Base-by-base conservation (phyloP, 1,140 invertebrate species). In the Euglossa dilemma region DNA sequence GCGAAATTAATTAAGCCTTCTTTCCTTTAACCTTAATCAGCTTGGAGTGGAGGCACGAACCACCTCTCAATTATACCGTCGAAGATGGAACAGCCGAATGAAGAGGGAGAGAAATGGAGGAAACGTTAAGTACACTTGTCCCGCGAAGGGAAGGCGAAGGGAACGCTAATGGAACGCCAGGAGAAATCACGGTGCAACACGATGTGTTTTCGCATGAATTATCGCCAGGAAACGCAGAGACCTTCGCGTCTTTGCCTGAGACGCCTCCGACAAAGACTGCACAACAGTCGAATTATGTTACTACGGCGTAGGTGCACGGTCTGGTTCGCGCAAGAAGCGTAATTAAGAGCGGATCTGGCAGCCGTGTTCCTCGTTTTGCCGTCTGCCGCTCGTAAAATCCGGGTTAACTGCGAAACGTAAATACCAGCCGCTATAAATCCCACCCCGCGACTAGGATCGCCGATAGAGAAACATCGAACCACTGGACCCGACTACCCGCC, bases 321-420 rank as follows among this genome's bases (percentile, higher is more conserved):
- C 36, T 67, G 61, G 69, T 86, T 86, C 73, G 75, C 56, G 81
- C 87, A 91, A 91, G 87, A 91, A 91, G 75, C 61, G 89, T 89
- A 91, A 91, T 91, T 91, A 91, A 91, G 90, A 84, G 69, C 82
- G 82, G 84, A 83, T 69, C 73, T 66, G 78, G 80, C 61, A 69
- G 63, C 61, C 80, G 52, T 72, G 73, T 85, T 67, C 59, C 69
- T 56, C 71, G 71, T 84, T 80, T 90, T 84, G 86, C 85, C 18
- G 45, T 76, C 61, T 77, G 79, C 71, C 83, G 80, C 66, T 77
- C 12, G 73, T 59, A 74, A 78, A 85, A 87, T 85, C 86, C 64
- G 61, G 71, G 61, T 56, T 71, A 70, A 78, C 56, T 78, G 43
- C 72, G 63, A 59, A 52, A 69, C 43, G 25, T 20, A 75, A 76